Percentiles rank a stretch among this genome's conserved stretches.
Evolutionary conservation across 1,140 invertebrate species (phyloP).

Genomic region (Leptinotarsa defecta): DNA sequence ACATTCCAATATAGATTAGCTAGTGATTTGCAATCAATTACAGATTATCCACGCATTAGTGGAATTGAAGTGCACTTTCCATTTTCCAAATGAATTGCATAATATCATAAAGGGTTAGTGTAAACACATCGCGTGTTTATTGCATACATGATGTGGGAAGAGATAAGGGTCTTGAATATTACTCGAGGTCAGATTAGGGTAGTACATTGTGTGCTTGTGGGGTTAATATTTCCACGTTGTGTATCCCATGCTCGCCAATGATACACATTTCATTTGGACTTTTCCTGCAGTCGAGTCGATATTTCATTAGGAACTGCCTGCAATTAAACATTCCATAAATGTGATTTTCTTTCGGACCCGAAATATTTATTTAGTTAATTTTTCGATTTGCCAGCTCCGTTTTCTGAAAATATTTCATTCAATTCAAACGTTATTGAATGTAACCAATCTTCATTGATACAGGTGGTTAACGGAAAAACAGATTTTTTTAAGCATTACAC

Average conservation of each 20-base stretch:
- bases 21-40: conserved; percentile 28
- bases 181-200: conserved; percentile 37
- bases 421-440: too few relatives aligned
- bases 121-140: conserved; percentile 36
- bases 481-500: too few relatives aligned
- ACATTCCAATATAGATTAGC: conserved; percentile 21
- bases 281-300: neutral
- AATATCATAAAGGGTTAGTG: conserved; percentile 34
- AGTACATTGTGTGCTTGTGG: conserved; percentile 18
- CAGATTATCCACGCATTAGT: conserved; percentile 25
- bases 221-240: conserved; percentile 20
- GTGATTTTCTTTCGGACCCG: neutral
- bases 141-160: conserved; percentile 29
- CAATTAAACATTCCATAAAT: neutral
- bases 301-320: neutral
- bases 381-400: too few relatives aligned
- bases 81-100: conserved; percentile 39
- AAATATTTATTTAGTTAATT: neutral
- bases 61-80: conserved; percentile 33
- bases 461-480: too few relatives aligned
- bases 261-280: neutral
- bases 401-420: too few relatives aligned
- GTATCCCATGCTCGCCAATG: neutral
- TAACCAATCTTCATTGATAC: too few relatives aligned
- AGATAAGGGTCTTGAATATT: conserved; percentile 35